Percentiles rank a stretch among this genome's conserved stretches.
phyloP scores from a whole-genome alignment of 1,140 invertebrate species.

The Halyomorpha halys region DNA sequence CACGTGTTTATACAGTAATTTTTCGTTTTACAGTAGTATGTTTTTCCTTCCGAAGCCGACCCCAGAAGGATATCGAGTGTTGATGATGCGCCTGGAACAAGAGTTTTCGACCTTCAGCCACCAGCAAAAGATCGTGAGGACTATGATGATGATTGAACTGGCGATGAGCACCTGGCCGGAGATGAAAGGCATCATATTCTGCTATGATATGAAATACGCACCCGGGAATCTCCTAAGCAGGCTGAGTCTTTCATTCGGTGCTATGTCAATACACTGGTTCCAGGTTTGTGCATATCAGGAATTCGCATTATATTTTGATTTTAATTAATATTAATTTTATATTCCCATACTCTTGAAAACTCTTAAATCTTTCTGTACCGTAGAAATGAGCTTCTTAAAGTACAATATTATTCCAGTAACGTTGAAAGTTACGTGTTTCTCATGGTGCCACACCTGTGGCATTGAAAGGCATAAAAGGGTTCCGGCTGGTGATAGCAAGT shows the following conservation, averaged over 20 bases:
- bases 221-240: not conserved
- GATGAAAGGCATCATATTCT: not conserved
- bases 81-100: not conserved
- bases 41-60: not conserved
- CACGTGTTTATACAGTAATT: no score
- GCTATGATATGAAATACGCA: not conserved
- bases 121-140: not conserved
- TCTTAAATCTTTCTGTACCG: no score
- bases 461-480: no score
- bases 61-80: not conserved
- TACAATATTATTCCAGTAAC: no score
- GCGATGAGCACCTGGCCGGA: not conserved
- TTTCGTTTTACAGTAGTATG: not conserved
- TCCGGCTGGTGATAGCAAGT: no score
- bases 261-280: not conserved
- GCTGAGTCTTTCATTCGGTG: not conserved
- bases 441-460: no score
- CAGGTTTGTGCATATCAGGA: not conserved
- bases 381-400: no score
- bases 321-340: no score
- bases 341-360: no score
- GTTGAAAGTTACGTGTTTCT: no score
- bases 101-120: not conserved
- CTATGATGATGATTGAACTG: not conserved
- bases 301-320: no score